Conservation (phyloP, 2,797 vertebrate genomes). For the Threskiornis aethiopicus region DNA sequence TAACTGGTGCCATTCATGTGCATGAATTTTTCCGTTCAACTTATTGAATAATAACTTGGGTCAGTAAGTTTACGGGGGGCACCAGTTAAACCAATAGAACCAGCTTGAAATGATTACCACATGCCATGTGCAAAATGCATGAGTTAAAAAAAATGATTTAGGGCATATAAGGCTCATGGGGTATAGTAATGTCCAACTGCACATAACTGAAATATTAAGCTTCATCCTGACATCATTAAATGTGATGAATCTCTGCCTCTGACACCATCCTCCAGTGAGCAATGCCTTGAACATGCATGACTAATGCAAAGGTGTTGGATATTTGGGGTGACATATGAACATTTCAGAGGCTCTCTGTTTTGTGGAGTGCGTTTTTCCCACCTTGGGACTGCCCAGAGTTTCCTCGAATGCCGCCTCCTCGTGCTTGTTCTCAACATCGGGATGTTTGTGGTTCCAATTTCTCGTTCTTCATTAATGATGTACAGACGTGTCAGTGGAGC, state of each 20-base stretch:
- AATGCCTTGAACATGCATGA: not conserved
- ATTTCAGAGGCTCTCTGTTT: not conserved
- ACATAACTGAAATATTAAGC: slow-evolving; percentile 35
- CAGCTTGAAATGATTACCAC: not conserved
- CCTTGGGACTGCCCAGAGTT: not conserved
- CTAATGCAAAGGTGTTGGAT: not conserved
- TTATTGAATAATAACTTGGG: not conserved
- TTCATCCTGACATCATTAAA: not conserved
- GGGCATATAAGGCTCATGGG: not conserved
- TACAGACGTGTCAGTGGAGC: not conserved
- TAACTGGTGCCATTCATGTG: not conserved
- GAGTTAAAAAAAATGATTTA: slow-evolving; percentile 34
- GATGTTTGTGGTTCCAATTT: not conserved
- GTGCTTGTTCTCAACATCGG: not conserved
- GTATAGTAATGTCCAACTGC: not conserved
- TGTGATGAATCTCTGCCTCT: slow-evolving; percentile 16
- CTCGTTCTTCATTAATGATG: not conserved
- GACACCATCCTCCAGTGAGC: not conserved
- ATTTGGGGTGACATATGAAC: not conserved
- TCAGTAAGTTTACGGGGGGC: not conserved
- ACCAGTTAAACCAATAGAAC: slow-evolving; percentile 4
- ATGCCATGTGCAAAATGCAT: not conserved
- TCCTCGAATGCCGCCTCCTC: not conserved
- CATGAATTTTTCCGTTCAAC: not conserved
- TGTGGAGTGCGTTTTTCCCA: not conserved